Conservation (phyloP, 2,888 invertebrate species). For the Actias luna region DNA sequence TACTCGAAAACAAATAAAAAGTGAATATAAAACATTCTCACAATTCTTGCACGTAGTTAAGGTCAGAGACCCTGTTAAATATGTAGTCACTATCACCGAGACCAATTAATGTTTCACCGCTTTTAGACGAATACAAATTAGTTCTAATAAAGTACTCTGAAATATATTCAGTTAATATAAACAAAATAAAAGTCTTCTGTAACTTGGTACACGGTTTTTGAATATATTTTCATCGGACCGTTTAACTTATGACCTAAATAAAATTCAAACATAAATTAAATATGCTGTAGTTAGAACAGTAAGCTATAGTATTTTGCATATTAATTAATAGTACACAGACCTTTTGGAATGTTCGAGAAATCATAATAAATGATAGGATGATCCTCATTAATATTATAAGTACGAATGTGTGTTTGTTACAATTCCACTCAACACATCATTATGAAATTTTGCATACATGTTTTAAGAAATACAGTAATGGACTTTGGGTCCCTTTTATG, state of each 20-base stretch:
- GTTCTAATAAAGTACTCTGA: slow-evolving; percentile 34
- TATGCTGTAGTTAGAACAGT: neutral
- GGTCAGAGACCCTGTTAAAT: slow-evolving; percentile 70
- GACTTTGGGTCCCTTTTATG: no score
- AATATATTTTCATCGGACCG: neutral
- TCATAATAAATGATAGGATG: no score
- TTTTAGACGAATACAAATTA: slow-evolving; percentile 60
- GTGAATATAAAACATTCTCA: slow-evolving; percentile 42
- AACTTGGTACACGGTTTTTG: no score
- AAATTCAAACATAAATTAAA: neutral
- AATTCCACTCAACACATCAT: no score
- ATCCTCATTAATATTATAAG: no score
- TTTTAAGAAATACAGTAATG: no score
- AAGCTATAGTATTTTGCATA: no score
- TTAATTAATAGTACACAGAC: no score
- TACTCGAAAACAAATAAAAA: slow-evolving; percentile 29
- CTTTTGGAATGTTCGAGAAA: no score
- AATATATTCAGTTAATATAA: slow-evolving; percentile 34
- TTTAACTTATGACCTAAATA: neutral
- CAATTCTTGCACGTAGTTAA: slow-evolving; percentile 55
- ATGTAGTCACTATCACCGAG: slow-evolving; percentile 54
- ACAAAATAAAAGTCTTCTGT: neutral
- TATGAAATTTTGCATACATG: no score
- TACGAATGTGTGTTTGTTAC: no score
- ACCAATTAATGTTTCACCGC: slow-evolving; percentile 64